Conservation (phyloP, 2,797 vertebrate species). For the Melanogrammus aeglefinus region DNA sequence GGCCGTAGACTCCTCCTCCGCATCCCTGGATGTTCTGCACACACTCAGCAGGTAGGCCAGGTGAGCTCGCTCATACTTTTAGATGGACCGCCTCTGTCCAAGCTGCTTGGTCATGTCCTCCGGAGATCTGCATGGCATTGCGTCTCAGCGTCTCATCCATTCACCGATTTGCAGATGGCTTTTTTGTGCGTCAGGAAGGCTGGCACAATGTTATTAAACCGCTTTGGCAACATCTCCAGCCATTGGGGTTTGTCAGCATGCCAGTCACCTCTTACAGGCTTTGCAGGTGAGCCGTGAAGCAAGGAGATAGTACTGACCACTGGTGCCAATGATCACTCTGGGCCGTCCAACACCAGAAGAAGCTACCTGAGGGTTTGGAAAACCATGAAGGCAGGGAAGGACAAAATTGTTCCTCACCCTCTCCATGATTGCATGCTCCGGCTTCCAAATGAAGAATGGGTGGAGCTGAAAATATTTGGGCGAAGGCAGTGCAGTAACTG, state of each 20-base stretch:
- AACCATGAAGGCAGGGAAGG: no score
- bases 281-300: conserved; percentile 13
- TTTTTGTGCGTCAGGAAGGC: conserved; percentile 17
- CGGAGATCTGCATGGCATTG: conserved; percentile 28
- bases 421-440: no score
- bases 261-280: conserved; percentile 11
- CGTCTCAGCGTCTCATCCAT: conserved; percentile 35
- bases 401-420: no score
- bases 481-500: no score
- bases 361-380: background rate
- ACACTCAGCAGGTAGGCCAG: conserved; percentile 26
- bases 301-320: conserved; percentile 20
- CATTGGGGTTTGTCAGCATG: conserved; percentile 20
- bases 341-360: conserved; percentile 28
- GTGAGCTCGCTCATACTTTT: conserved; percentile 26
- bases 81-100: conserved; percentile 24
- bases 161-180: conserved; percentile 34
- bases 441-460: no score
- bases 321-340: conserved; percentile 26
- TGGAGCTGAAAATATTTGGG: no score
- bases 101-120: conserved; percentile 12
- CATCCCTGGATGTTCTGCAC: conserved; percentile 12
- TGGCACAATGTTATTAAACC: no score
- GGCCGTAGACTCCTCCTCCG: no score
- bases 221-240: conserved; percentile 11